Evolutionary conservation across 1,140 invertebrate species (phyloP), one percentile per base, ranked within the genome.

Genomic region (Fopius arisanus): DNA sequence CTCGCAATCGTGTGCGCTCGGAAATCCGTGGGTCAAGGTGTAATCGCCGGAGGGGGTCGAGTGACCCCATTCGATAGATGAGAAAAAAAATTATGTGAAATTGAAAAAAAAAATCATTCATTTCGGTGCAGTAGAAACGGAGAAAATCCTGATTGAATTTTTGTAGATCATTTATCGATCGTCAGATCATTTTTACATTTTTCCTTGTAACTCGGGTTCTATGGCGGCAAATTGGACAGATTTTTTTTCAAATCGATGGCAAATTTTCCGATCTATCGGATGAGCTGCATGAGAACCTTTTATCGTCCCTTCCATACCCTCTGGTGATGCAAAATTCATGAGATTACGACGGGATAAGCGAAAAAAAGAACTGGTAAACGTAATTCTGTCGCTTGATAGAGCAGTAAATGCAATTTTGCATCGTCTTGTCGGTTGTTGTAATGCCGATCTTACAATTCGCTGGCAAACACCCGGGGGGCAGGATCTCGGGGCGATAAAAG

Each of bases 401-500:
- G 54, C 54, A 59, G 54, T 59, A 59, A 59, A 59, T 59, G 54
- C 21, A 23, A 28, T 59, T 59, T 59, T 59, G 54, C 54, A 59
- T 59, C 54, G 54, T 59, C 54, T 23, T 59, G 54, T 59, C 54
- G 54, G 54, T 59, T 9, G 54, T 59, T 59, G 21, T 59, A 28
- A 23, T 28, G 54, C 19, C 23, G 19, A 59, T 59, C 54, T 59
- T 59, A 59, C 54, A 59, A 59, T 59, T 28, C 16, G 54, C 23
- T 59, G 19, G 54, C 54, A 59, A 59, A 59, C 54, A 59, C 54
- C 54, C 54, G 54, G 54, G 54, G 43, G 54, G 54, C 54, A 59
- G 54, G 54, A 59, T 59, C 54, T 59, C 19, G 54, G 54, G 54
- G 54, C 54, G 54, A 59, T 59, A 59, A 59, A 59, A 59, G 54